Evolutionary conservation across 2,797 vertebrate genomes (phyloP), one percentile per base, ranked within the genome.

Genomic region (Sebastes glaucus): DNA sequence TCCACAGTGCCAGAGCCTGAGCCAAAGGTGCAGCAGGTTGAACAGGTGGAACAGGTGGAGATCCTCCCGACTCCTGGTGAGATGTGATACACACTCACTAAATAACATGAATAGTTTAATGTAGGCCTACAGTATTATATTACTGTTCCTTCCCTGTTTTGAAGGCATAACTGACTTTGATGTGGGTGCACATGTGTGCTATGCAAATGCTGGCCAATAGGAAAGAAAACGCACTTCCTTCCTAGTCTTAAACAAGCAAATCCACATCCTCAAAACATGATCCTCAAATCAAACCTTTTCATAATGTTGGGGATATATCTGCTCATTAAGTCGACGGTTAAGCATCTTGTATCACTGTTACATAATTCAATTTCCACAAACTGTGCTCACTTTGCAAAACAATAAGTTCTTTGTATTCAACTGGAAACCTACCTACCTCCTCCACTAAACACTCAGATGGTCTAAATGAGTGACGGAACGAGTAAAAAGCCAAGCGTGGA

Each of bases 31-130:
- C 80, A 92, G 81, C 89, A 88, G 61, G 42, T 56, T 33, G 83
- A 93, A 74, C 90, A 88, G 75, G 52, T 83, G 70, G 83, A 93
- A 74, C 90, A 88, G 74, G 55, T 83, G 70, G 73, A 91, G 85
- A 78, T 89, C 66, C 65, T 87, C 55, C 82, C 92, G 2, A 84
- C 68, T 80, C 87, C 92, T 33, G 95, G 95, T 96, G 52, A 93
- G 94, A 80, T 20, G 38, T n/a, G 22, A 55, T 33, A 2, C 7
- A 28, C 52, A 30, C 30, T 30, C 11, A 28, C 53, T 46, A 2
- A 61, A 49, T 16, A 67, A 30, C 33, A 32, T 23, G n/a, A n/a
- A 14, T 7, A 14, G 32, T 11, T 78, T 63, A 8, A 35, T 77
- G 4, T 6, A 1, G 2, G 2, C 18, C 33, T 35, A 3, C 49